A percentile compares a stretch with the other conserved stretches of the same genome.
Conservation (phyloP, 2,113 vertebrate genomes). For the Leucoraja erinaceus region DNA sequence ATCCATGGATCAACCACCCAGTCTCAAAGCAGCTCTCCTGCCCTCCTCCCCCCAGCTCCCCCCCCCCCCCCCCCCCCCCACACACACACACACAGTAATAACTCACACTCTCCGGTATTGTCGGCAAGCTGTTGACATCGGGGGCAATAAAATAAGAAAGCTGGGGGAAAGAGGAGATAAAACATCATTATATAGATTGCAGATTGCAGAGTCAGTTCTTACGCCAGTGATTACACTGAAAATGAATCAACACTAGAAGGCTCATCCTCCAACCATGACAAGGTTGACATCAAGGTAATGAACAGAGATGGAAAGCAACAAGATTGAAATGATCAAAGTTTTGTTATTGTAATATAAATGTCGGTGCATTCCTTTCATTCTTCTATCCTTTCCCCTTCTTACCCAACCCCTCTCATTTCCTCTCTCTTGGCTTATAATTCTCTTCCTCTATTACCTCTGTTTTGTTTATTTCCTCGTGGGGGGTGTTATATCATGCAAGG, state of each 20-base stretch:
- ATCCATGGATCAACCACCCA: background rate
- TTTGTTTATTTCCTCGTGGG: background rate
- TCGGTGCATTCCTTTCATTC: background rate
- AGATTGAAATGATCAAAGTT: background rate
- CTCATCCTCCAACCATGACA: background rate
- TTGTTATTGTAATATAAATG: background rate
- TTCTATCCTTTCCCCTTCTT: background rate
- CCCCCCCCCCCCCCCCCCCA: no score
- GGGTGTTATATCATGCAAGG: no score
- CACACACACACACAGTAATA: no score
- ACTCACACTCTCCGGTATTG: slow-evolving; percentile 83
- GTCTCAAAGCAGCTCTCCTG: no score
- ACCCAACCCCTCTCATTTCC: no score
- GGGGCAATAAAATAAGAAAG: slow-evolving; percentile 76
- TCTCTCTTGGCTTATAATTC: background rate
- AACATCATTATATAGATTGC: no score
- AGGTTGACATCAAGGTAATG: background rate
- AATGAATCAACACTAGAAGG: background rate
- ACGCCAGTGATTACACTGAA: background rate
- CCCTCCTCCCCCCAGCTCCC: no score
- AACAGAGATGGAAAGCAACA: background rate
- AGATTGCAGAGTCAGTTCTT: background rate
- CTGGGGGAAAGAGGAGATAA: slow-evolving; percentile 48
- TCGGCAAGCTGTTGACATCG: slow-evolving; percentile 66
- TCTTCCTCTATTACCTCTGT: background rate